These are phyloP conservation scores for Drosophila saltans DNA, from an alignment of 1,140 invertebrate genomes.

Conservation along the genomic window DNA sequence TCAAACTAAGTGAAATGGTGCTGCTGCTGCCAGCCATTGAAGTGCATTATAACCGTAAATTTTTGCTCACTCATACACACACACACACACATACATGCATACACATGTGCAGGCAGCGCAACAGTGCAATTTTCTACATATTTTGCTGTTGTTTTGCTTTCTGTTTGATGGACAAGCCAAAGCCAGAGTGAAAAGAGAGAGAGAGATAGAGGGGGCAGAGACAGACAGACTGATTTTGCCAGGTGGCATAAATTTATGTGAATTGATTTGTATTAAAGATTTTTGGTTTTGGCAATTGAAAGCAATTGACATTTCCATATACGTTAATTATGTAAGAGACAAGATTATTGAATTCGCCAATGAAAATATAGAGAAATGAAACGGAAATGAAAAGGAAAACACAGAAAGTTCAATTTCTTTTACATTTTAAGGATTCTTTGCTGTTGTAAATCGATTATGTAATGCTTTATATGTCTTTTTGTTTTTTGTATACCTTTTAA, in stretches of 20 bases:
- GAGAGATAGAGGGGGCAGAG: neutral
- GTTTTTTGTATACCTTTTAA: too few species aligned
- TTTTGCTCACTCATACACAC: slow-evolving; percentile 16
- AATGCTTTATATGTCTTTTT: too few species aligned
- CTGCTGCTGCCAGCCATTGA: slow-evolving; percentile 23
- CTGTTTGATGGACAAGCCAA: slow-evolving; percentile 19
- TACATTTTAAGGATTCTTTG: too few species aligned
- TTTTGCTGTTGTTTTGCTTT: slow-evolving; percentile 16
- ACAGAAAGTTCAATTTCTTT: too few species aligned
- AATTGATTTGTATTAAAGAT: neutral
- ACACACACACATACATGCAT: slow-evolving; percentile 5
- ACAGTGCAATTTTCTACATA: slow-evolving; percentile 18
- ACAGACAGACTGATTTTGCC: slow-evolving; percentile 7
- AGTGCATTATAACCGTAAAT: slow-evolving; percentile 31
- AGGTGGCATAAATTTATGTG: slow-evolving; percentile 35
- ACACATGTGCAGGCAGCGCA: neutral
- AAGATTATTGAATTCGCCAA: too few species aligned
- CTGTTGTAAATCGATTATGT: too few species aligned
- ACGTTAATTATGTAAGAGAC: neutral
- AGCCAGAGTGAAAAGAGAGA: neutral
- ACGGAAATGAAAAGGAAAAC: too few species aligned
- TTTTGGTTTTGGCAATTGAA: neutral
- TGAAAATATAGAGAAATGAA: too few species aligned
- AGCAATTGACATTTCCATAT: neutral
- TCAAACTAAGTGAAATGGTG: slow-evolving; percentile 25